phyloP scores from a whole-genome alignment of 2,888 invertebrate genomes.

The Hesperia comma region DNA sequence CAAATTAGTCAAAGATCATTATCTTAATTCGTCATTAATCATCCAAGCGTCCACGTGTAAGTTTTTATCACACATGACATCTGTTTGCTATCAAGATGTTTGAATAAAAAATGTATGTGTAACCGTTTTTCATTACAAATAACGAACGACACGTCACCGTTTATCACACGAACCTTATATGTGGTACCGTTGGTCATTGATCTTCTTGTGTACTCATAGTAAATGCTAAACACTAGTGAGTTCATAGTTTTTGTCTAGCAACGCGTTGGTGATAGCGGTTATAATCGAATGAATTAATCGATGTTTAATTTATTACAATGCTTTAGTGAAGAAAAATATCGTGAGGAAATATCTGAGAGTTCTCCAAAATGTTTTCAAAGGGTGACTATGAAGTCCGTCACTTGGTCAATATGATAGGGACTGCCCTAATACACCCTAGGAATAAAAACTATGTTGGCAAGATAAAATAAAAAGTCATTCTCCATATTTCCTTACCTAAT shows the following conservation, averaged over 20 bases:
- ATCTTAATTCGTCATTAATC: constrained; percentile 24
- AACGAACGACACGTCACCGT: background rate
- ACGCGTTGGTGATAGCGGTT: too few relatives aligned
- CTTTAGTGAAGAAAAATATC: too few relatives aligned
- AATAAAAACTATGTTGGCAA: background rate
- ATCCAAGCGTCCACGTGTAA: constrained; percentile 6
- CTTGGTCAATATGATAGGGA: too few relatives aligned
- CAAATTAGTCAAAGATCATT: constrained; percentile 27
- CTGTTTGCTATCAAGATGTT: constrained; percentile 12
- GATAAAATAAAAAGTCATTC: constrained; percentile 4
- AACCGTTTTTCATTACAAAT: background rate
- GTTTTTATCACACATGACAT: constrained; percentile 19
- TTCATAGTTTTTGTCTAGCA: too few relatives aligned
- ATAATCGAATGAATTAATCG: too few relatives aligned
- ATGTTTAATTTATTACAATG: too few relatives aligned
- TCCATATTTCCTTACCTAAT: constrained; percentile 24
- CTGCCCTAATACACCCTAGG: background rate
- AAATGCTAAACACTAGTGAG: too few relatives aligned
- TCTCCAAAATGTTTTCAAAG: too few relatives aligned
- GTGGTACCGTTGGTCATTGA: background rate
- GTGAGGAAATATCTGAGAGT: too few relatives aligned
- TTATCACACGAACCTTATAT: background rate
- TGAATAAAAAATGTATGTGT: background rate
- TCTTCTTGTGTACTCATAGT: too few relatives aligned
- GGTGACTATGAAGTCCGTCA: too few relatives aligned